Conservation (phyloP, 2,888 invertebrate species). For the Abrostola triplasia region DNA sequence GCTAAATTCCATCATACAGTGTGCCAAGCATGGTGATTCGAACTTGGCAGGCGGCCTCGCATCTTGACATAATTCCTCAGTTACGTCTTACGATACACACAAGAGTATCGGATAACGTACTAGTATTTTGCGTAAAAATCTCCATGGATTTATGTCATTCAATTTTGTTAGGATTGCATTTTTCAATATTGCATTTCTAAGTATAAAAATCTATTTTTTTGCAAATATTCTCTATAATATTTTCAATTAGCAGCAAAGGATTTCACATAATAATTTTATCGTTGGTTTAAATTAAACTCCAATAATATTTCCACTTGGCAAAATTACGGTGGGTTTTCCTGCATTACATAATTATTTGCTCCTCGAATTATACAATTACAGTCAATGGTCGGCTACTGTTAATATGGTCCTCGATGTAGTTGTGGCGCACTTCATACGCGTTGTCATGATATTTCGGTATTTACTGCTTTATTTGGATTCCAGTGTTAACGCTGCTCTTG, state of each 20-base stretch:
- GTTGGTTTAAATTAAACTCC: too few species aligned
- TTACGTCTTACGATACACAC: not conserved
- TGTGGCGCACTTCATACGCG: not conserved
- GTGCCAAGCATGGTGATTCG: conserved; percentile 3
- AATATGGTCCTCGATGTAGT: conserved; percentile 3
- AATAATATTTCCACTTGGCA: too few species aligned
- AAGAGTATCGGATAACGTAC: not conserved
- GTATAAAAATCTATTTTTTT: too few species aligned
- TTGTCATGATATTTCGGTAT: not conserved
- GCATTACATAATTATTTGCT: not conserved
- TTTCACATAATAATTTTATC: too few species aligned
- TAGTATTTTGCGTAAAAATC: not conserved
- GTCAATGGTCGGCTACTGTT: not conserved
- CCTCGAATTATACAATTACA: not conserved
- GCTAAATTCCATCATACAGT: conserved; percentile 4
- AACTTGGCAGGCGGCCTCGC: conserved; percentile 1
- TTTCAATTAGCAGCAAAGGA: too few species aligned
- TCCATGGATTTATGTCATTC: not conserved
- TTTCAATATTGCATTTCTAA: too few species aligned
- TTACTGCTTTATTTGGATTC: not conserved
- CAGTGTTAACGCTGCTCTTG: not conserved
- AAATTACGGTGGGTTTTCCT: too few species aligned
- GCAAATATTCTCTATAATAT: too few species aligned
- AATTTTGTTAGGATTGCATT: too few species aligned
- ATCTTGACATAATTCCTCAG: conserved; percentile 2